phyloP scores from a whole-genome alignment of 2,113 vertebrate species.

The Jacana jacana region DNA sequence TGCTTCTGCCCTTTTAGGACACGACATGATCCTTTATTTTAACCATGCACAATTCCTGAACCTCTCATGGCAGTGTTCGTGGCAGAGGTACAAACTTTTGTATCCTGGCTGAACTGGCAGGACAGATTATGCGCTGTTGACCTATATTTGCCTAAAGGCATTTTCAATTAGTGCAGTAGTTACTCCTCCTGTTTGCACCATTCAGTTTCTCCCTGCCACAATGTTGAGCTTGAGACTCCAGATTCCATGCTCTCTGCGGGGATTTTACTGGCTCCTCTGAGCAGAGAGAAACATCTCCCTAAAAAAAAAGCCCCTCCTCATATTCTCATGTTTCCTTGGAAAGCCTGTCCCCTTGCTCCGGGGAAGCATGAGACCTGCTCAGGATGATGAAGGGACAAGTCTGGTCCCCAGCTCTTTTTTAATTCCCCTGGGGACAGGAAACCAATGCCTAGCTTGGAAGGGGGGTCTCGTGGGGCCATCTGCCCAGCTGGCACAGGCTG shows the following conservation, averaged over 20 bases:
- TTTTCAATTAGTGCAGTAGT: background rate
- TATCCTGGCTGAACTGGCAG: background rate
- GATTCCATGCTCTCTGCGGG: rapidly evolving
- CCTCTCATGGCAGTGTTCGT: background rate
- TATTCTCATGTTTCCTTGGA: background rate
- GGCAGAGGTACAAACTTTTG: background rate
- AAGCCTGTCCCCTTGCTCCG: background rate
- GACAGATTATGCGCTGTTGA: slow-evolving; percentile 9
- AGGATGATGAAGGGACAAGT: background rate
- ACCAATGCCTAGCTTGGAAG: background rate
- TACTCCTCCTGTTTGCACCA: background rate
- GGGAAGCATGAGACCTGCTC: background rate
- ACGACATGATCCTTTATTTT: background rate
- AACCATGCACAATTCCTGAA: background rate
- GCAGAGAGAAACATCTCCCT: background rate
- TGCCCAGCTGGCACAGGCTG: background rate
- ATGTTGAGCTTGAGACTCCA: background rate
- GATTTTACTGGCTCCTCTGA: background rate
- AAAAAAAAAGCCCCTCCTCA: background rate
- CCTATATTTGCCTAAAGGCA: background rate
- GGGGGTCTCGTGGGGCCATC: background rate
- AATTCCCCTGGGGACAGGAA: background rate
- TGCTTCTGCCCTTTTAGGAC: background rate
- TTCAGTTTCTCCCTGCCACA: background rate
- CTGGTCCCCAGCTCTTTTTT: background rate